Evolutionary conservation across 2,113 vertebrate species (phyloP), one percentile per base, ranked within the genome.

Genomic region (pig (Sus scrofa)): DNA sequence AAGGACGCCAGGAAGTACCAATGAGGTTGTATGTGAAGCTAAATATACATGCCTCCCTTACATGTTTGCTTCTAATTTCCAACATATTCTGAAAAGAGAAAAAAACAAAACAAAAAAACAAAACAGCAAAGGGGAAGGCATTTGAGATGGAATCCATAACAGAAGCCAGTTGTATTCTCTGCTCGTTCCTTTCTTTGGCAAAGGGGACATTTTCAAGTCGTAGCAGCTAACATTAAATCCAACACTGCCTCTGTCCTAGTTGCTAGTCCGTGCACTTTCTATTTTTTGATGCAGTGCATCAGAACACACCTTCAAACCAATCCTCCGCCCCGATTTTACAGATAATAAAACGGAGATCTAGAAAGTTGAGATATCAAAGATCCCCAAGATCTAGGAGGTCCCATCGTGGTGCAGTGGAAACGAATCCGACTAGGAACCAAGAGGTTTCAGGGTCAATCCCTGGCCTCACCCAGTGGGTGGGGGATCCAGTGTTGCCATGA

Each of bases 1-100:
- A 98, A 95, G 94, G 90, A 97, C 32, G 93, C 98, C 98, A 98
- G 97, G 97, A 98, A 98, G 97, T 77, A 98, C 97, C 98, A 98
- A 60, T 75, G 93, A 97, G 4, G 0, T 95, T 98, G 50, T 97
- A 97, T 98, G 92, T 86, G 94, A 98, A 98, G 94, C 75, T 96
- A 98, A 97, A 96, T 94, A 94, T 86, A 88, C 67, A 92, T 79
- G 60, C 54, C 94, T 88, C 67, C 70, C 56, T 96, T 67, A 56
- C 26, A 52, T 90, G 79, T 86, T 93, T 73, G 84, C 97, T 98
- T 96, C 73, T 65, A 93, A 93, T 97, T 97, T 98, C 95, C 95
- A 97, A 78, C 75, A 50, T 32, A 68, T 83, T 94, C 68, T 91
- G 85, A 86, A 96, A 89, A 93, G 37, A 37, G 6, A 79, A 84